phyloP scores from a whole-genome alignment of 2,888 invertebrate species.

The Ephialtes manifestator region DNA sequence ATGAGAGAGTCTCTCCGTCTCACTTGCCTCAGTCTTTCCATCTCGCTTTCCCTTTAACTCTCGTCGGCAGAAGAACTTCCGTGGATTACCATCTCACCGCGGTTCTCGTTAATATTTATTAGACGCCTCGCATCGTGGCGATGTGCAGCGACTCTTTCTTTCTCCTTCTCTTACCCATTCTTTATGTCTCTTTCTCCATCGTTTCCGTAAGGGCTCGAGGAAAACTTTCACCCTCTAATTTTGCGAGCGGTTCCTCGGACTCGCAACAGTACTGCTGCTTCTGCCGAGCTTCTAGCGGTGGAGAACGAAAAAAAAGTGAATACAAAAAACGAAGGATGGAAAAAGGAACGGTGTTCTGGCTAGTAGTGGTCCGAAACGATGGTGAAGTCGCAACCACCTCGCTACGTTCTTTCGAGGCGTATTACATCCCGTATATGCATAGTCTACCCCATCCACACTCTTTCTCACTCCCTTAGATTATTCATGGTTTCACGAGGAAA shows the following conservation, averaged over 20 bases:
- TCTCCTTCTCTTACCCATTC: conserved; percentile 46
- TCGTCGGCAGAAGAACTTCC: conserved; percentile 80
- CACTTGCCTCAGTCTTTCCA: conserved; percentile 40
- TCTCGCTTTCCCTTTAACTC: conserved; percentile 71
- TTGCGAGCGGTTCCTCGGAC: conserved; percentile 56
- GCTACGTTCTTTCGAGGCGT: conserved; percentile 23
- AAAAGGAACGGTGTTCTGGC: conserved; percentile 9
- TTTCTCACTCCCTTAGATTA: conserved; percentile 33
- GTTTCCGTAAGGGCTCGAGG: conserved; percentile 53
- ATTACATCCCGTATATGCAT: conserved; percentile 39
- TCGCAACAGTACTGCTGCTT: conserved; percentile 12
- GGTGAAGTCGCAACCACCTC: conserved; percentile 16
- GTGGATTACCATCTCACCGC: conserved; percentile 82
- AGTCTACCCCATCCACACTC: not conserved
- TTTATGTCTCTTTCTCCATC: conserved; percentile 51
- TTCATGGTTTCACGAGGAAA: conserved; percentile 47
- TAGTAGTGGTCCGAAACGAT: conserved; percentile 42
- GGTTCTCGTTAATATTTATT: conserved; percentile 84
- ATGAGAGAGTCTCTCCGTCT: conserved; percentile 42
- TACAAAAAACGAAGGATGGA: conserved; percentile 13
- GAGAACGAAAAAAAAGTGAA: conserved; percentile 41
- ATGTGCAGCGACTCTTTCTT: conserved; percentile 72
- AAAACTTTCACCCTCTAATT: conserved; percentile 80
- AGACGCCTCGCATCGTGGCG: conserved; percentile 76
- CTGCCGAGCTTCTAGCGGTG: conserved; percentile 11